These are phyloP conservation scores for Steatornis caripensis DNA, from an alignment of 2,113 vertebrate genomes.

Conservation along the genomic window DNA sequence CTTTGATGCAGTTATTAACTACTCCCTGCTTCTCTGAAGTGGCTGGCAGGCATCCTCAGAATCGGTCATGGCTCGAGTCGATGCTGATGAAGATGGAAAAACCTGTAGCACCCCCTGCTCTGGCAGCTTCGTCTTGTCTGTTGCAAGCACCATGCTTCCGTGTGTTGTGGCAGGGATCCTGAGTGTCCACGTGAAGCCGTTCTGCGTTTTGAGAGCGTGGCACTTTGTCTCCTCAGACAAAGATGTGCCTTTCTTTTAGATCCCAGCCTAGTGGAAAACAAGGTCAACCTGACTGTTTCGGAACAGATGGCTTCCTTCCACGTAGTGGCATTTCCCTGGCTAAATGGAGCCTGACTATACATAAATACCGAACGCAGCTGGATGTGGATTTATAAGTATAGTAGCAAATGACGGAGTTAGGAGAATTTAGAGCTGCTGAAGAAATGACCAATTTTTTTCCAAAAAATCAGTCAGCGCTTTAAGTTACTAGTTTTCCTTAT, in stretches of 20 bases:
- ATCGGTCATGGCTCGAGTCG: rapidly evolving
- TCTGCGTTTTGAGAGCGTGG: neutral
- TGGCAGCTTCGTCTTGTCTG: neutral
- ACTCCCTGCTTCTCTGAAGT: neutral
- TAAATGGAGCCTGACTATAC: neutral
- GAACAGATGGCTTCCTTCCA: conserved; percentile 31
- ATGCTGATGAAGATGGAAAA: neutral
- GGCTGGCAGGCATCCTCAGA: neutral
- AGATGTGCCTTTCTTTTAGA: neutral
- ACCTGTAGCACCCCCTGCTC: neutral
- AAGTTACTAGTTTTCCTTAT: neutral
- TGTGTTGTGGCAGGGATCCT: neutral
- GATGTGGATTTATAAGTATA: neutral
- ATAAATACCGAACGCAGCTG: neutral
- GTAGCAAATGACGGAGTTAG: neutral
- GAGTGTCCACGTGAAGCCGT: neutral
- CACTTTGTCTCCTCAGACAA: neutral
- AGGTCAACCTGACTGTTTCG: neutral
- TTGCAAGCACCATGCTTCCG: rapidly evolving
- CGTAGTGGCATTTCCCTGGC: neutral
- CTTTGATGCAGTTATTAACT: neutral
- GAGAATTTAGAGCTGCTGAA: neutral
- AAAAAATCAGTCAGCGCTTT: neutral
- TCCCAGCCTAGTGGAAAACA: neutral
- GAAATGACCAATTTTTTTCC: neutral